Evolutionary conservation across 2,888 invertebrate species (phyloP).

Genomic region (Sesia bembeciformis): DNA sequence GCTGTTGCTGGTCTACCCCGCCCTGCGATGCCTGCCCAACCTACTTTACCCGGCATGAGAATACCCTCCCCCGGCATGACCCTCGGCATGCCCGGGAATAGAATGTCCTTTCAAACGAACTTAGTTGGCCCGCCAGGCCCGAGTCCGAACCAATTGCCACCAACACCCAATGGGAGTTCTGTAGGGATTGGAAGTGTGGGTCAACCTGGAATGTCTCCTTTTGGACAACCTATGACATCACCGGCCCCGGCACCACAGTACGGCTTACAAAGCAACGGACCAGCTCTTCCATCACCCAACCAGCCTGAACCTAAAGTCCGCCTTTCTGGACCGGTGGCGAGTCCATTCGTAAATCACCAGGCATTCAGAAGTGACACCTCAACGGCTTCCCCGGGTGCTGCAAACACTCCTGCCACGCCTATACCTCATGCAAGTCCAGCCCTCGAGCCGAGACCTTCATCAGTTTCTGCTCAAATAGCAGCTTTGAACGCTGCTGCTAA

Average conservation of each 20-base stretch:
- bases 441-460: conserved; percentile 60
- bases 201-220: conserved; percentile 82
- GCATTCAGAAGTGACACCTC: conserved; percentile 45
- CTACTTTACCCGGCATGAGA: conserved; percentile 67
- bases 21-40: conserved; percentile 25
- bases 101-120: conserved; percentile 72
- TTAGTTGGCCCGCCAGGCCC: conserved; percentile 85
- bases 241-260: conserved; percentile 68
- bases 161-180: conserved; percentile 73
- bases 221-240: conserved; percentile 77
- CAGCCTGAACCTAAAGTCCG: conserved; percentile 77
- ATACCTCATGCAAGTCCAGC: conserved; percentile 24
- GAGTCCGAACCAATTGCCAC: conserved; percentile 80
- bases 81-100: conserved; percentile 47
- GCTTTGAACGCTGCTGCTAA: conserved; percentile 81
- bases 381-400: conserved; percentile 62
- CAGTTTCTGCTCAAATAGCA: conserved; percentile 81
- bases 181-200: conserved; percentile 46
- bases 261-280: conserved; percentile 77
- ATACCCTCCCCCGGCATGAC: conserved; percentile 81
- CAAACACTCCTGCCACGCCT: conserved; percentile 59
- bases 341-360: conserved; percentile 71
- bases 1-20: conserved; percentile 19
- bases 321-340: conserved; percentile 65
- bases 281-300: conserved; percentile 66